Evolutionary conservation across 2,113 vertebrate genomes (phyloP).

Genomic region (Triplophysa dalaica): DNA sequence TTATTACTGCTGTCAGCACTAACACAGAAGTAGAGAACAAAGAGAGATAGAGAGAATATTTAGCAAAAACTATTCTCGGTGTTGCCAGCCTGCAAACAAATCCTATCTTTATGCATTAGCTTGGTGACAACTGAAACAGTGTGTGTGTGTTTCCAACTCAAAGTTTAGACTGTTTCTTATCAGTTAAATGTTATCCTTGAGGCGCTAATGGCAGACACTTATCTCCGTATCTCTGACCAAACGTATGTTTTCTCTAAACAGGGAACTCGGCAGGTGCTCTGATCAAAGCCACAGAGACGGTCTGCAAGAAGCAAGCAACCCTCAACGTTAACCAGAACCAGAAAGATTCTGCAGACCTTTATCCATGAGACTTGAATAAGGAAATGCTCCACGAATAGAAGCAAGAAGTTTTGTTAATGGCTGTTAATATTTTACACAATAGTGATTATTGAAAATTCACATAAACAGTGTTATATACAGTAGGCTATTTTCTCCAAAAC

Average conservation of each 20-base stretch:
- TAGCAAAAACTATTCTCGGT: too few relatives aligned
- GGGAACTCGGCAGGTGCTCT: conserved; percentile 3
- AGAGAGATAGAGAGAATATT: not conserved
- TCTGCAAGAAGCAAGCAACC: not conserved
- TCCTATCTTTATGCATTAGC: not conserved
- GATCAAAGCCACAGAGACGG: conserved; percentile 27
- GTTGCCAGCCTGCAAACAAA: not conserved
- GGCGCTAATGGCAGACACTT: conserved; percentile 39
- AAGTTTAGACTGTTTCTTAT: conserved; percentile 14
- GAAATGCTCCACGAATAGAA: not conserved
- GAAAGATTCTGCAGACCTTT: not conserved
- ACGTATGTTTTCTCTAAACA: conserved; percentile 32
- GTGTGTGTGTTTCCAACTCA: conserved; percentile 6
- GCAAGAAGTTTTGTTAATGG: not conserved
- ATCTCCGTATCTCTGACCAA: conserved; percentile 28
- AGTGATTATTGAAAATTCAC: not conserved
- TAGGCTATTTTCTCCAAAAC: not conserved
- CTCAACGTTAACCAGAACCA: conserved; percentile 10
- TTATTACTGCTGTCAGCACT: conserved; percentile 7
- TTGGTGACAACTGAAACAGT: not conserved
- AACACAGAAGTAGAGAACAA: not conserved
- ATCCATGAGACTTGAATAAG: not conserved
- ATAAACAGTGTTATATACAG: not conserved
- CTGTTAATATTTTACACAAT: too few relatives aligned
- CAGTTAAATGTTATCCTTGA: conserved; percentile 38